Conservation (phyloP, 2,888 invertebrate species). For the Marasmarcha lunaedactyla region DNA sequence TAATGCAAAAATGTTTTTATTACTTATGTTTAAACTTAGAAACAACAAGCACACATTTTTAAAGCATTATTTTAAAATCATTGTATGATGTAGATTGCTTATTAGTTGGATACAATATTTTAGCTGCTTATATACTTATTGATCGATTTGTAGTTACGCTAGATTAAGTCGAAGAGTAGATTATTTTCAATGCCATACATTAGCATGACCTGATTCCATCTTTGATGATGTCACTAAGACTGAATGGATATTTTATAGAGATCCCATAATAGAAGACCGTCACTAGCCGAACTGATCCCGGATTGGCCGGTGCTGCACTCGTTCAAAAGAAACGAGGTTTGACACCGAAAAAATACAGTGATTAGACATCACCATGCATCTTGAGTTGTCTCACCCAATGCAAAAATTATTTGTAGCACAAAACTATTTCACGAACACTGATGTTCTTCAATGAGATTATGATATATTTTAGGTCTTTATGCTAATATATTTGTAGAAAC, state of each 20-base stretch:
- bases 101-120: constrained; percentile 6
- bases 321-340: constrained; percentile 88
- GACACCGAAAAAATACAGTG: constrained; percentile 49
- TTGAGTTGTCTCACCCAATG: constrained; percentile 51
- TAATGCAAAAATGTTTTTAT: constrained; percentile 2
- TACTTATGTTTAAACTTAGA: background rate
- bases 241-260: constrained; percentile 60
- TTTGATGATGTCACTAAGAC: constrained; percentile 1
- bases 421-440: constrained; percentile 29
- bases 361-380: constrained; percentile 56
- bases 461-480: constrained; percentile 19
- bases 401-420: constrained; percentile 44
- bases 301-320: constrained; percentile 94
- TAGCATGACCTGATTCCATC: background rate
- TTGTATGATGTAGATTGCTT: constrained; percentile 11
- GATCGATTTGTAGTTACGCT: background rate
- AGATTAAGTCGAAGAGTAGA: background rate
- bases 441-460: constrained; percentile 31
- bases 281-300: constrained; percentile 94
- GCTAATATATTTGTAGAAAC: constrained; percentile 17
- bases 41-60: background rate
- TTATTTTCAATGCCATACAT: background rate
- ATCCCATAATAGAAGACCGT: constrained; percentile 79
- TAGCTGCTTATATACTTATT: background rate
- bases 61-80: background rate